These are phyloP conservation scores for Anguilla megastoma DNA, from an alignment of 2,797 vertebrate species.

Conservation along the genomic window DNA sequence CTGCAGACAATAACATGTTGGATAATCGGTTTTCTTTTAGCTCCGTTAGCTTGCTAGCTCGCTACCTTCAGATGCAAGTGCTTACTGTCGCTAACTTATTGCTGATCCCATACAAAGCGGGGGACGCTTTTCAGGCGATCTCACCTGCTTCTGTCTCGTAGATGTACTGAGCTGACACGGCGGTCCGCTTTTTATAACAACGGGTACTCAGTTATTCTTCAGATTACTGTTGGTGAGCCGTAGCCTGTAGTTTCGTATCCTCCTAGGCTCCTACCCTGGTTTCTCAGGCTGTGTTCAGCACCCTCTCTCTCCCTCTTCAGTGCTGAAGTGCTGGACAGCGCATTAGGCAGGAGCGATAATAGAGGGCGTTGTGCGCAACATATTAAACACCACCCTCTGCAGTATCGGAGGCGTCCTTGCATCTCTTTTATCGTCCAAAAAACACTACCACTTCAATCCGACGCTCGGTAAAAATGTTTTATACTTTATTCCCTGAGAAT, in stretches of 20 bases:
- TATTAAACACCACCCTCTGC: slow-evolving; percentile 50
- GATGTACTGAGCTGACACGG: slow-evolving; percentile 17
- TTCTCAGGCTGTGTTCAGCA: slow-evolving; percentile 27
- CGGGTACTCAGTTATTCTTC: neutral
- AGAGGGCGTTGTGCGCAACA: slow-evolving; percentile 34
- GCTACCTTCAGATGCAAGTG: slow-evolving; percentile 18
- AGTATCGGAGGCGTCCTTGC: slow-evolving; percentile 56
- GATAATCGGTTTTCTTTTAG: slow-evolving; percentile 28
- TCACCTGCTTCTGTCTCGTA: slow-evolving; percentile 29
- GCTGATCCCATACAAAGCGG: neutral
- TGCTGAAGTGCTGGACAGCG: slow-evolving; percentile 82
- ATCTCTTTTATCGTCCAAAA: slow-evolving; percentile 27
- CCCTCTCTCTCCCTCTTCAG: slow-evolving; percentile 42
- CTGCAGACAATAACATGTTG: slow-evolving; percentile 23
- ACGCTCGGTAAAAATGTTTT: neutral
- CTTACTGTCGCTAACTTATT: slow-evolving; percentile 23
- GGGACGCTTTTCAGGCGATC: slow-evolving; percentile 6
- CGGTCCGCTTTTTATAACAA: slow-evolving; percentile 20
- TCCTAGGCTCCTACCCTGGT: slow-evolving; percentile 13
- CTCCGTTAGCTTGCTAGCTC: slow-evolving; percentile 13
- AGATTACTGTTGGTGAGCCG: slow-evolving; percentile 21
- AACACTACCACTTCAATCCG: neutral
- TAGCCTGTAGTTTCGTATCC: neutral
- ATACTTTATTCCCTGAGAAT: neutral
- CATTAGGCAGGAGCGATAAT: slow-evolving; percentile 57